Evolutionary conservation across 2,113 vertebrate species (phyloP).

Genomic region (Lonchura striata): DNA sequence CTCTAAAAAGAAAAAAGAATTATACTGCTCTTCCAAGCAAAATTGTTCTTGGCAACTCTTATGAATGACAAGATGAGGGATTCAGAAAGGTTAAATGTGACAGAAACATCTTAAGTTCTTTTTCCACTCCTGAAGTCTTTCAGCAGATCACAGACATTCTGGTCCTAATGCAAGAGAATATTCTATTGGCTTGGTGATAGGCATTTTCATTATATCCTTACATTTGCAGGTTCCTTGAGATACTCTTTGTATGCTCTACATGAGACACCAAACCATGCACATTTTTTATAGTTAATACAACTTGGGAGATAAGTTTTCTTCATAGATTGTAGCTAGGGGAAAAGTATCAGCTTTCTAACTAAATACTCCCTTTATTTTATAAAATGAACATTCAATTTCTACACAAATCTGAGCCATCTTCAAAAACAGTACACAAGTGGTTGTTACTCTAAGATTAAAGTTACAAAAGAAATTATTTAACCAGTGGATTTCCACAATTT

Average conservation of each 20-base stretch:
- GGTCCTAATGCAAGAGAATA: neutral
- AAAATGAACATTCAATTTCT: neutral
- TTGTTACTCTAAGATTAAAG: neutral
- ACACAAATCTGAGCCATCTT: neutral
- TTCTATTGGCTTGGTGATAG: neutral
- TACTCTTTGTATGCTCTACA: neutral
- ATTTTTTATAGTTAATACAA: neutral
- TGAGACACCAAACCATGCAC: neutral
- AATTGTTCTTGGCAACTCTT: neutral
- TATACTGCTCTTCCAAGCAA: neutral
- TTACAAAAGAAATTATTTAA: neutral
- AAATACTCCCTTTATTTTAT: neutral
- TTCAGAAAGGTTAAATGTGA: neutral
- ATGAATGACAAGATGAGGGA: neutral
- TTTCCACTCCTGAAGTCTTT: neutral
- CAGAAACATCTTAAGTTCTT: neutral
- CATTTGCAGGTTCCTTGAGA: neutral
- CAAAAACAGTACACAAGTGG: neutral
- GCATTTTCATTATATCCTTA: neutral
- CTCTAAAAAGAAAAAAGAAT: neutral
- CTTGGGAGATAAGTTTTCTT: neutral
- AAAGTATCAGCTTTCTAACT: neutral
- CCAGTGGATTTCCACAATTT: neutral
- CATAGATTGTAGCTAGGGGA: neutral
- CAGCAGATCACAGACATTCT: neutral